Base-by-base conservation (phyloP, 2,113 vertebrate species). In the Hyla sarda region DNA sequence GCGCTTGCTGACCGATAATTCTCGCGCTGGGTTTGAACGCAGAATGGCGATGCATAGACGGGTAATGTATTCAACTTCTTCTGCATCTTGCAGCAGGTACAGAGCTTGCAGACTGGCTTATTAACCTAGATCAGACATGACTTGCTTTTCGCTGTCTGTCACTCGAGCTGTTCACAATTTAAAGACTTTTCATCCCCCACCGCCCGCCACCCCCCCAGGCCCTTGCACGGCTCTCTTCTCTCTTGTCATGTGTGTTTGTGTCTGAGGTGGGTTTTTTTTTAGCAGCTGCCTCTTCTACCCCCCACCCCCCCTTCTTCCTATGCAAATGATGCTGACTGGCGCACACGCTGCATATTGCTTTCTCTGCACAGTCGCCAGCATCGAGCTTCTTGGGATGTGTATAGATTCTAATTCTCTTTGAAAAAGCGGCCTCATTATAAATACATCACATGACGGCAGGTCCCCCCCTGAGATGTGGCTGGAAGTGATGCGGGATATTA, bases 101-200 rank as follows among this genome's bases (percentile, higher is more conserved):
- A n/a, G 56, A 5, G 37, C 54, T 12, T 25, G 77, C 77, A 60
- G 77, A 60, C 77, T 60, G n/a, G 78, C 78, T 81, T 47, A 81
- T 81, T 81, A 81, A 65, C 78, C 56, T 30, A 47, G 56, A 81
- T 81, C 78, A 81, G 78, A 81, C 78, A 60, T 65, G 78, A 81
- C 78, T 80, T 28, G 78, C 78, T 47, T 65, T n/a, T 65, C 78
- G 28, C 78, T 81, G 78, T 81, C 78, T 81, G 78, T 81, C 78
- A 81, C 54, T 81, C 65, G 78, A 81, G 78, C 78, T 81, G 78
- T 81, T 81, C 58, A 45, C 78, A 81, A 81, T 81, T 65, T 81
- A 81, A 81, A 81, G 58, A 81, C 78, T 81, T 65, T 81, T 81
- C 78, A 81, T 81, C 78, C 78, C 56, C 56, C 1, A n/a, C 41